Base-by-base conservation (phyloP, 2,113 vertebrate genomes). In the Corythornis cristatus region DNA sequence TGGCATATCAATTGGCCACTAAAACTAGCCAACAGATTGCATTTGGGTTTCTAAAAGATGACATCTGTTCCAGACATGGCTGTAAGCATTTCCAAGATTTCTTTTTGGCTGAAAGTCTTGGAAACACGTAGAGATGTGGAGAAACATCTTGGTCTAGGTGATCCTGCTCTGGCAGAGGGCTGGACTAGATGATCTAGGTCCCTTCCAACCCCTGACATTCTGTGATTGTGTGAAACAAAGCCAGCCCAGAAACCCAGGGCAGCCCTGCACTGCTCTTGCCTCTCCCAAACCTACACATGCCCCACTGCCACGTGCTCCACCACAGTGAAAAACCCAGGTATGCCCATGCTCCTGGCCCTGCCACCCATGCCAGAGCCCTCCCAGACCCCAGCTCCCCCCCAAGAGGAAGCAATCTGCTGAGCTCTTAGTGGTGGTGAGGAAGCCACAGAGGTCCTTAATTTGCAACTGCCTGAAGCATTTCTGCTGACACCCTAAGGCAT, bases 261-360 rank as follows among this genome's bases (percentile, higher is more conserved):
- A 88, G 46, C 28, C 19, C 67, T 62, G 74, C 42, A 19, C 45
- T 45, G 45, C 31, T 68, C 31, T 62, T 53, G 10, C 64, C 51
- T 56, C 65, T 88, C 81, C 58, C 61, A 83, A 82, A 89, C 17
- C 28, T 51, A 46, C 2, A 1, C 28, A 37, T 20, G 25, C 29
- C 37, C 37, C 40, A 3, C 6, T 1, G 3, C 73, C 6, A 4
- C 1, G 0, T 22, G 29, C n/a, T 78, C 8, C 62, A 74, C 40
- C 66, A 54, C 0, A 1, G 53, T 4, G 6, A 74, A 84, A 90
- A 45, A 23, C 8, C 3, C 67, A 35, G 22, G 40, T 17, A 76
- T 0, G 0, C 20, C 35, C 2, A 3, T 13, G 22, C 17, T 88
- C 68, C 40, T 2, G 1, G 31, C 11, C 64, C 31, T 11, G 2